Percentiles rank a stretch among this genome's conserved stretches.
Evolutionary conservation across 1,140 invertebrate species (phyloP).

Genomic region (Drosophila ananassae): DNA sequence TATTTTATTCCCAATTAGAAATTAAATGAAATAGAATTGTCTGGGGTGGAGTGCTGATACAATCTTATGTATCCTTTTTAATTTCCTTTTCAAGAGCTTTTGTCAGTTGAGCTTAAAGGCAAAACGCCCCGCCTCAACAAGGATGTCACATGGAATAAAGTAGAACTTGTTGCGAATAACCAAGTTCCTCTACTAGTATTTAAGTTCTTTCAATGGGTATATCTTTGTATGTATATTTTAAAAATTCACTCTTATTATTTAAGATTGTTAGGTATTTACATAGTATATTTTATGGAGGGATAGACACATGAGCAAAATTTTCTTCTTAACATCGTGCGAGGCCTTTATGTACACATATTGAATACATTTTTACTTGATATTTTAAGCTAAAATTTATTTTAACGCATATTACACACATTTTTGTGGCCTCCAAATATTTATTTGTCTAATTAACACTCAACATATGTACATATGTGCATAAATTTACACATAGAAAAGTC

Average conservation of each 20-base stretch:
- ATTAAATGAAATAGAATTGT: no score
- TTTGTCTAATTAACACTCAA: background rate
- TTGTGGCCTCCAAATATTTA: no score
- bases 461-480: constrained; percentile 6
- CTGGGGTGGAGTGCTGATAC: background rate
- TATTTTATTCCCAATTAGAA: no score
- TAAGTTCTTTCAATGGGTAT: background rate
- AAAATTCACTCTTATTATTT: no score
- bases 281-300: constrained; percentile 1
- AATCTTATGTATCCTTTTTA: constrained; percentile 1
- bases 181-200: background rate
- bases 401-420: no score
- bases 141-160: constrained; percentile 6
- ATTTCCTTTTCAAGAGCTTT: constrained; percentile 21
- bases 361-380: no score
- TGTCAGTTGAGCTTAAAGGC: constrained; percentile 13
- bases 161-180: constrained; percentile 39
- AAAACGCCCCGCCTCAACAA: constrained; percentile 12
- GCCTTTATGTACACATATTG: no score
- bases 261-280: no score
- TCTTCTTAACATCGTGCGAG: no score
- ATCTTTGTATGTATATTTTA: no score
- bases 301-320: no score
- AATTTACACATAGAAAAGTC: constrained; percentile 4
- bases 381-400: no score